Evolutionary conservation across 2,113 vertebrate species (phyloP).

Genomic region (Isichthys henryi): DNA sequence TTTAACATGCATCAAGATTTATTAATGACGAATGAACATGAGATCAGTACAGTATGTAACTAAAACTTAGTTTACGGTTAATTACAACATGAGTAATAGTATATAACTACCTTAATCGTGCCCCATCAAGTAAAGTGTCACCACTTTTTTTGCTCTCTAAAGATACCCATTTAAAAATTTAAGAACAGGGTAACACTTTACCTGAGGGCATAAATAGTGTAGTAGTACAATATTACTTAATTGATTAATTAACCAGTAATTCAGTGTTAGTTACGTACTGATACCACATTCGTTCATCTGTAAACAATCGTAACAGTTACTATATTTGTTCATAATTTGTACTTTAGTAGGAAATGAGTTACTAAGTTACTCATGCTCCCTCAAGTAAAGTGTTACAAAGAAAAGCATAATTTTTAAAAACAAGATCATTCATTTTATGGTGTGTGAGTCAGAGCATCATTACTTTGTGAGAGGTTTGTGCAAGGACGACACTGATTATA

Average conservation of each 20-base stretch:
- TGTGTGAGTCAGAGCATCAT: neutral
- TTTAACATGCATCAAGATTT: neutral
- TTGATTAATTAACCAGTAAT: neutral
- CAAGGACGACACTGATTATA: neutral
- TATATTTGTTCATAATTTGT: neutral
- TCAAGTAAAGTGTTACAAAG: neutral
- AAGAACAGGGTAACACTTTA: neutral
- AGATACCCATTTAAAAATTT: neutral
- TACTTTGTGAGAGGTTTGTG: neutral
- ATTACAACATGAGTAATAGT: neutral
- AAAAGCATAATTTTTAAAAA: neutral
- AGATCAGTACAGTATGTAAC: neutral
- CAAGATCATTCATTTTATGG: neutral
- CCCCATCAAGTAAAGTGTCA: neutral
- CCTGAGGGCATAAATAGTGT: neutral
- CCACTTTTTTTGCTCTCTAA: neutral
- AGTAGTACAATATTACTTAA: neutral
- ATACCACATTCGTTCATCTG: neutral
- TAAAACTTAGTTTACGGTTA: neutral
- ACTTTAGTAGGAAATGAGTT: neutral
- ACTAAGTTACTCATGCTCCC: neutral
- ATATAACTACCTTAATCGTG: neutral
- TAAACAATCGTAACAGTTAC: neutral
- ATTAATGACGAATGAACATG: neutral
- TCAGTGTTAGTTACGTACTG: neutral